phyloP scores from a whole-genome alignment of 2,888 invertebrate species.

The Acronicta leporina region DNA sequence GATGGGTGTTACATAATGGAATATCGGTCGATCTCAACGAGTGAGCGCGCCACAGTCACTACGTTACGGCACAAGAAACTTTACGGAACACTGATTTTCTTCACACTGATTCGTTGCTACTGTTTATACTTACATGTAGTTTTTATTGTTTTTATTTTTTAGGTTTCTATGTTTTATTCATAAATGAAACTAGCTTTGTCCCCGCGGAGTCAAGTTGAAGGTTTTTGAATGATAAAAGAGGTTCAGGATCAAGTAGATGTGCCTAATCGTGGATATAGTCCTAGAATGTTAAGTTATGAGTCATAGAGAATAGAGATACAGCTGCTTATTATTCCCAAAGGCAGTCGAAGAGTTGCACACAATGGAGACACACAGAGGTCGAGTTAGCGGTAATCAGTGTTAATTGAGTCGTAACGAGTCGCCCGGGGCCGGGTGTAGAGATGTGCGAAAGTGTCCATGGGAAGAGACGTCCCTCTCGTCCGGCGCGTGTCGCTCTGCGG shows the following conservation, averaged over 20 bases:
- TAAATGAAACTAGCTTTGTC: slow-evolving; percentile 65
- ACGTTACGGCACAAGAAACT: slow-evolving; percentile 60
- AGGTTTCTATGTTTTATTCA: slow-evolving; percentile 23
- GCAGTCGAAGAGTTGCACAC: slow-evolving; percentile 57
- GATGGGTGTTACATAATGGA: slow-evolving; percentile 71
- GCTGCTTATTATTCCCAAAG: slow-evolving; percentile 61
- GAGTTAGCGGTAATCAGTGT: slow-evolving; percentile 73
- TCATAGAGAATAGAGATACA: slow-evolving; percentile 54
- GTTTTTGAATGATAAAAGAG: slow-evolving; percentile 33
- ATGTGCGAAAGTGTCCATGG: slow-evolving; percentile 71
- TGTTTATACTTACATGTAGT: slow-evolving; percentile 36
- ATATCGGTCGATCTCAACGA: slow-evolving; percentile 60
- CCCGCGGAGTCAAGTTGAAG: slow-evolving; percentile 46
- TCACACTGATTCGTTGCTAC: slow-evolving; percentile 48
- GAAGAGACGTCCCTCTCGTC: slow-evolving; percentile 72
- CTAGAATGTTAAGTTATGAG: slow-evolving; percentile 54
- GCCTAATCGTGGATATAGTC: slow-evolving; percentile 46
- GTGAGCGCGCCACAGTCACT: slow-evolving; percentile 55
- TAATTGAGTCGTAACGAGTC: slow-evolving; percentile 75
- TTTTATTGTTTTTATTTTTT: slow-evolving; percentile 21
- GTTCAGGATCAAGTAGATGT: slow-evolving; percentile 42
- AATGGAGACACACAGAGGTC: slow-evolving; percentile 67
- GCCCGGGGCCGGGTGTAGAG: slow-evolving; percentile 60
- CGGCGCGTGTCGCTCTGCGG: slow-evolving; percentile 75
- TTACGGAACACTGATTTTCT: slow-evolving; percentile 56